phyloP scores from a whole-genome alignment of 2,797 vertebrate species.

The Betta splendens region DNA sequence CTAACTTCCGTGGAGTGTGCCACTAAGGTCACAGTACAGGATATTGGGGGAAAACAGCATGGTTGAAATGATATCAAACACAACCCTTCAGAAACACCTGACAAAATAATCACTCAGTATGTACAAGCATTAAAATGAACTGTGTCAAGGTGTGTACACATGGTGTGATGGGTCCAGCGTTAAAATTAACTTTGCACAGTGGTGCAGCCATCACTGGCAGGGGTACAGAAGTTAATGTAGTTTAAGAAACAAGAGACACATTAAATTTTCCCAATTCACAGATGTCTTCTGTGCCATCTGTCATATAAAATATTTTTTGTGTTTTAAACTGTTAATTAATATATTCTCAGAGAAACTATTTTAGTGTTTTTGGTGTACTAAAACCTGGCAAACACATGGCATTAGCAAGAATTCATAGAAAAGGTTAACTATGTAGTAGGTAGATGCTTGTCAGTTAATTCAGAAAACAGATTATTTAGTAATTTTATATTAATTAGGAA shows the following conservation, averaged over 20 bases:
- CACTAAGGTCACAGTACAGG: slow-evolving; percentile 60
- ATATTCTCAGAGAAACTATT: slow-evolving; percentile 35
- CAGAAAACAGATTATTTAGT: slow-evolving; percentile 18
- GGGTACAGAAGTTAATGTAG: slow-evolving; percentile 28
- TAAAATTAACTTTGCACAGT: slow-evolving; percentile 49
- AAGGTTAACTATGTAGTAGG: slow-evolving; percentile 28
- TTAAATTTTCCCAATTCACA: slow-evolving; percentile 32
- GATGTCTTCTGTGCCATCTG: slow-evolving; percentile 32
- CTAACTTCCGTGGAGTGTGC: slow-evolving; percentile 50
- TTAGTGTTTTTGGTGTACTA: slow-evolving; percentile 54
- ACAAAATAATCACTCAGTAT: slow-evolving; percentile 66
- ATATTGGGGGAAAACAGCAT: slow-evolving; percentile 21
- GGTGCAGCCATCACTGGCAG: slow-evolving; percentile 50
- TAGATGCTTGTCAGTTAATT: slow-evolving; percentile 21
- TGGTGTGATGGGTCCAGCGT: slow-evolving; percentile 37
- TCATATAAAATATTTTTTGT: slow-evolving; percentile 56
- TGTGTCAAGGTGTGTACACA: slow-evolving; percentile 41
- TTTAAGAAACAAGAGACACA: slow-evolving; percentile 43
- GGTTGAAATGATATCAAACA: slow-evolving; percentile 48
- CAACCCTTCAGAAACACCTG: slow-evolving; percentile 43
- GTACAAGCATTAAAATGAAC: slow-evolving; percentile 60
- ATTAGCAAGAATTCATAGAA: slow-evolving; percentile 36
- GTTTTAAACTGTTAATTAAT: slow-evolving; percentile 20
- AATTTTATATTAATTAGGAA: slow-evolving; percentile 22
- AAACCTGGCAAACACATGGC: slow-evolving; percentile 42